These are phyloP conservation scores for Halcyon malimbica DNA, from an alignment of 2,113 vertebrate genomes.

Conservation along the genomic window DNA sequence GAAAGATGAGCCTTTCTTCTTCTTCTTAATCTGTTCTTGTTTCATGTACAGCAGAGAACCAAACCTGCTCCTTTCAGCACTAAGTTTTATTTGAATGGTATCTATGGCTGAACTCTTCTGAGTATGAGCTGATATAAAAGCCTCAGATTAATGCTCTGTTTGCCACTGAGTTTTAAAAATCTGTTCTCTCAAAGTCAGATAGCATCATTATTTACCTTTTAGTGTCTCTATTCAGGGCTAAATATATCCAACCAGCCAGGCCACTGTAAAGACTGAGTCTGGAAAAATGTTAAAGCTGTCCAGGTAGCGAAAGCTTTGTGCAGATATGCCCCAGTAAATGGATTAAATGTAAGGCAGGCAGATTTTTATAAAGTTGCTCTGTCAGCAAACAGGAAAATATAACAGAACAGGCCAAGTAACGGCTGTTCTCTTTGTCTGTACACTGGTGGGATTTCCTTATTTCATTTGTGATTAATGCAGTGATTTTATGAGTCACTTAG, in stretches of 20 bases:
- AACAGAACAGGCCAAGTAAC: neutral
- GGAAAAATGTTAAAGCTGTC: conserved; percentile 12
- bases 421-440: neutral
- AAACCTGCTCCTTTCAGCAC: neutral
- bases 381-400: neutral
- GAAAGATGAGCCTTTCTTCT: neutral
- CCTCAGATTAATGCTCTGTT: neutral
- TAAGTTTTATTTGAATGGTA: neutral
- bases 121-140: neutral
- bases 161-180: neutral
- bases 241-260: conserved; percentile 16
- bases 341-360: conserved; percentile 1
- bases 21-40: neutral
- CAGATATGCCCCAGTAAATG: neutral
- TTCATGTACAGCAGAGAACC: neutral
- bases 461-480: neutral
- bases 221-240: neutral
- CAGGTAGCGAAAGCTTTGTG: conserved; percentile 9
- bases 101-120: neutral
- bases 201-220: neutral
- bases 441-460: neutral
- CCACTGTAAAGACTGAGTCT: neutral
- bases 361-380: neutral
- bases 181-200: neutral
- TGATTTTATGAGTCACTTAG: neutral